Conservation (phyloP, 2,113 vertebrate genomes). For the Merops nubicus region DNA sequence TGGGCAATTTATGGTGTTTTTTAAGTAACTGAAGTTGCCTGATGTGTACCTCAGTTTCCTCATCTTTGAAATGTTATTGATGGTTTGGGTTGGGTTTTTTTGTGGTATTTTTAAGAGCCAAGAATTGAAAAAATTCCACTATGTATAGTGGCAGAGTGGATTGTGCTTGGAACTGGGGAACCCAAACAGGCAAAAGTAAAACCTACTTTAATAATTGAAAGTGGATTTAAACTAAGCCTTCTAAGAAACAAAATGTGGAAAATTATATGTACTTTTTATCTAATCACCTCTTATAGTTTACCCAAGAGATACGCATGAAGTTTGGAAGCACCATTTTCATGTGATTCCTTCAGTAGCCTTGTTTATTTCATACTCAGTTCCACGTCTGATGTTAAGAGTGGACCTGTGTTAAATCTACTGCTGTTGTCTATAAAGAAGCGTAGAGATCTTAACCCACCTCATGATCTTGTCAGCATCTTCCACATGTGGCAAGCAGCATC, state of each 20-base stretch:
- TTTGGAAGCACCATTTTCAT: background rate
- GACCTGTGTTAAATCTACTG: background rate
- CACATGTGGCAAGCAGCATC: background rate
- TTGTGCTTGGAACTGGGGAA: background rate
- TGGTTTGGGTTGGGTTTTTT: background rate
- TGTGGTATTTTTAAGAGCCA: background rate
- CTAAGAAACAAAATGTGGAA: background rate
- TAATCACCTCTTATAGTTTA: background rate
- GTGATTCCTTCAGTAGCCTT: background rate
- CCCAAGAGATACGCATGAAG: background rate
- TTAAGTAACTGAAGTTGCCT: background rate
- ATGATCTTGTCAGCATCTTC: fast-evolving
- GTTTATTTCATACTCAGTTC: background rate
- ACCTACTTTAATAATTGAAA: background rate
- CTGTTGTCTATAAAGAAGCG: background rate
- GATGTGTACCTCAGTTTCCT: background rate
- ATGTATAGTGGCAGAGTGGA: background rate
- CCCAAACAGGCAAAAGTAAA: background rate
- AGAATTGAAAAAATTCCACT: background rate
- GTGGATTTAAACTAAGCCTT: background rate
- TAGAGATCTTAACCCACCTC: background rate
- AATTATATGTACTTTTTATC: background rate
- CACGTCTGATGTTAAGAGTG: background rate
- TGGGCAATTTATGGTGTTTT: background rate
- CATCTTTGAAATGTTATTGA: background rate